Evolutionary conservation across 2,888 invertebrate species (phyloP).

Genomic region (Tineola bisselliella): DNA sequence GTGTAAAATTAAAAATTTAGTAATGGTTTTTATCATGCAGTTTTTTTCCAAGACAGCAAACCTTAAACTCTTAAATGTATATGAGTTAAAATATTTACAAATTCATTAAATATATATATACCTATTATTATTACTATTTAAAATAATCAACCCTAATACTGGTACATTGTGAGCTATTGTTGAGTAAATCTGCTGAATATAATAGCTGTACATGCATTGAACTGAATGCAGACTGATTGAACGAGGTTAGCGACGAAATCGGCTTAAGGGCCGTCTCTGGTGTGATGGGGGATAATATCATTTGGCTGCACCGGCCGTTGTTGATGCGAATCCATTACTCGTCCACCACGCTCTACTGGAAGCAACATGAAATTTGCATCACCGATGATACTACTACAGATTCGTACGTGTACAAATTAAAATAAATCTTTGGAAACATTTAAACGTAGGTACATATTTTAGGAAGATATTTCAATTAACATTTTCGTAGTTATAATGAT

Average conservation of each 20-base stretch:
- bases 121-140: no score
- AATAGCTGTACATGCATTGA: neutral
- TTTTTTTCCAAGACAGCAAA: no score
- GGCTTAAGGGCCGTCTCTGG: conserved; percentile 47
- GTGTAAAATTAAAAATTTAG: no score
- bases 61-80: no score
- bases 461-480: no score
- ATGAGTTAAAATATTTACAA: no score
- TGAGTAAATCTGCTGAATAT: neutral
- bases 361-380: neutral
- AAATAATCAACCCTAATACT: neutral
- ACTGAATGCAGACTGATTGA: conserved; percentile 35
- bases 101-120: no score
- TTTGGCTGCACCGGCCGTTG: conserved; percentile 30
- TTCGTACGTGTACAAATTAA: no score
- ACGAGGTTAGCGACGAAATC: conserved; percentile 54
- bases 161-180: neutral
- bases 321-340: neutral
- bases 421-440: no score
- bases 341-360: neutral
- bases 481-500: no score
- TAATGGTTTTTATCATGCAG: no score
- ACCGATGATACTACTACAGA: neutral
- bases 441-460: no score
- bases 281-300: conserved; percentile 45